phyloP scores from a whole-genome alignment of 92 coral and sea anemone species.

The Phenganax marumi region DNA sequence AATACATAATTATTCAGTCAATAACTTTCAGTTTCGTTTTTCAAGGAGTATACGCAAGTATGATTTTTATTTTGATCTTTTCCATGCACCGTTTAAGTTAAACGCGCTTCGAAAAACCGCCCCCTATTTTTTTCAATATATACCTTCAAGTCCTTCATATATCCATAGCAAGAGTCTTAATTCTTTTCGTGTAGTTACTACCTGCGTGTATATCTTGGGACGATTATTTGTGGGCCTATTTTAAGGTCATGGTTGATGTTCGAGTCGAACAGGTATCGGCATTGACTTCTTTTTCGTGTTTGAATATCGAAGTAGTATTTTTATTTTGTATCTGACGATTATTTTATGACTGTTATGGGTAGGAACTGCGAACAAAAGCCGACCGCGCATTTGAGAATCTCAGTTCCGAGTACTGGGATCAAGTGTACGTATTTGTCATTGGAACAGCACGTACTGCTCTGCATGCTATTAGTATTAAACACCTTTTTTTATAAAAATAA shows the following conservation, averaged over 20 bases:
- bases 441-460: not conserved
- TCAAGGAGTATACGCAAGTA: no score
- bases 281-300: no score
- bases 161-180: not conserved
- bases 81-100: not conserved
- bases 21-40: no score
- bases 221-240: slow-evolving; percentile 94
- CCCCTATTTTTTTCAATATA: not conserved
- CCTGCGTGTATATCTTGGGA: slow-evolving; percentile 99
- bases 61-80: not conserved
- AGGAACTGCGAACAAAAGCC: slow-evolving; percentile 79
- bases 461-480: not conserved
- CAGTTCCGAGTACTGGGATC: slow-evolving; percentile 89
- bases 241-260: slow-evolving; percentile 89
- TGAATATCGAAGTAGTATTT: not conserved
- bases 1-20: no score
- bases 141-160: no score
- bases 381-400: slow-evolving; percentile 74
- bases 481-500: not conserved
- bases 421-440: slow-evolving; percentile 59
- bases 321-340: not conserved
- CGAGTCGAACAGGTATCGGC: slow-evolving; percentile 90
- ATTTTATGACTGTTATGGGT: not conserved
- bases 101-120: no score
- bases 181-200: slow-evolving; percentile 58